These are phyloP conservation scores for Panthera uncia DNA, from an alignment of 2,113 vertebrate species.

Conservation along the genomic window DNA sequence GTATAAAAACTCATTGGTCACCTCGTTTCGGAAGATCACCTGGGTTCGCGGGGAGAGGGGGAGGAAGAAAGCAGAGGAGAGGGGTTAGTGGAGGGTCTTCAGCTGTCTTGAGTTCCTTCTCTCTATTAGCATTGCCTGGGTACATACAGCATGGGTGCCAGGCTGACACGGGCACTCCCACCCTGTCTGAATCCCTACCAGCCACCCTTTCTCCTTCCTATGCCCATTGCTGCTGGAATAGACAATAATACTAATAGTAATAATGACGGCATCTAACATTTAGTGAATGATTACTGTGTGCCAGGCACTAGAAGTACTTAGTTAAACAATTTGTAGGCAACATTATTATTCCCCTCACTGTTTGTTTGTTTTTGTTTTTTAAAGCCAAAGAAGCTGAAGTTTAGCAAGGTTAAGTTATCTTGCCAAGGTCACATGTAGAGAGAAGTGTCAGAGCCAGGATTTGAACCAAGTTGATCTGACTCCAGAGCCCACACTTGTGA, in stretches of 20 bases:
- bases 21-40: slow-evolving; percentile 91
- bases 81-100: not conserved
- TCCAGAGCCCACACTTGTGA: not conserved
- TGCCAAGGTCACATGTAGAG: not conserved
- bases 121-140: not conserved
- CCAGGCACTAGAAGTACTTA: not conserved
- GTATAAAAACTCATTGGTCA: slow-evolving; percentile 89
- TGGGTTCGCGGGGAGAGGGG: slow-evolving; percentile 59
- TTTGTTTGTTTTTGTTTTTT: not conserved
- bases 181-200: not conserved
- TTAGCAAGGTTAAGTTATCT: not conserved
- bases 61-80: not conserved
- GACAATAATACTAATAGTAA: not conserved
- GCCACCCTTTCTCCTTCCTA: not conserved
- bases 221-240: not conserved
- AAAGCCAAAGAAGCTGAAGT: not conserved
- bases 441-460: not conserved
- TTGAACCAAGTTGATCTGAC: not conserved
- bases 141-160: fast-evolving
- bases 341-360: not conserved
- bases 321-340: not conserved
- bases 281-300: not conserved
- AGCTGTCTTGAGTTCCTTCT: not conserved
- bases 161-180: not conserved
- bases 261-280: not conserved